Base-by-base conservation (phyloP, 2,113 vertebrate genomes). In the Garra rufa region DNA sequence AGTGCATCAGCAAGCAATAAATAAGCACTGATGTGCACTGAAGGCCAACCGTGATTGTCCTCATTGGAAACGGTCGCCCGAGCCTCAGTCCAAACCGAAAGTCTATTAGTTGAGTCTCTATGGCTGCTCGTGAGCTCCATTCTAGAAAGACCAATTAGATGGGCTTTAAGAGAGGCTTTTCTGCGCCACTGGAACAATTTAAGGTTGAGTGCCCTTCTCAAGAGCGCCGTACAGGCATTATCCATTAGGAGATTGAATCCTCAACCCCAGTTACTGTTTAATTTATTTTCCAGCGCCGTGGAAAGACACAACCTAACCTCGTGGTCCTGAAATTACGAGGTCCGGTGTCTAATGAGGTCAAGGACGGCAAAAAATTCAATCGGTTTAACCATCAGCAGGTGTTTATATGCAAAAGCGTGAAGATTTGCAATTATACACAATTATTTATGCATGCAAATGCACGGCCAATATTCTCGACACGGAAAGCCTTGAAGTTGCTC, bases 201-300 rank as follows among this genome's bases (percentile, higher is more conserved):
- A 67, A 48, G 59, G 24, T 50, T 50, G 78, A 80, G 78, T 48
- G 59, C 43, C 24, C 41, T 46, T 28, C 41, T 80, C 77, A 30
- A 34, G 57, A 80, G 59, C 43, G 17, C 26, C 61, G 59, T 67
- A 30, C 43, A 67, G 59, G 44, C 78, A 48, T 80, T 65, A 80
- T 80, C 59, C 61, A 80, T 80, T 80, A 80, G 44, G 43, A 80
- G 78, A 80, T 80, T 80, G 78, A 67, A 80, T 80, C 78, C 61
- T 80, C 44, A 80, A 80, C 59, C 77, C 9, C 59, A 48, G 78
- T 50, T 80, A 65, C 59, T 48, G 59, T 67, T 80, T 80, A 17
- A 67, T 80, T 80, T 67, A 80, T 80, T 48, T 80, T 30, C 59
- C 77, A 46, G 11, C 7, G 21, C 52, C 7, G 24, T 17, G 30